Evolutionary conservation across 2,797 vertebrate species (phyloP), one percentile per base, ranked within the genome.

Genomic region (Sebastes iracundus): DNA sequence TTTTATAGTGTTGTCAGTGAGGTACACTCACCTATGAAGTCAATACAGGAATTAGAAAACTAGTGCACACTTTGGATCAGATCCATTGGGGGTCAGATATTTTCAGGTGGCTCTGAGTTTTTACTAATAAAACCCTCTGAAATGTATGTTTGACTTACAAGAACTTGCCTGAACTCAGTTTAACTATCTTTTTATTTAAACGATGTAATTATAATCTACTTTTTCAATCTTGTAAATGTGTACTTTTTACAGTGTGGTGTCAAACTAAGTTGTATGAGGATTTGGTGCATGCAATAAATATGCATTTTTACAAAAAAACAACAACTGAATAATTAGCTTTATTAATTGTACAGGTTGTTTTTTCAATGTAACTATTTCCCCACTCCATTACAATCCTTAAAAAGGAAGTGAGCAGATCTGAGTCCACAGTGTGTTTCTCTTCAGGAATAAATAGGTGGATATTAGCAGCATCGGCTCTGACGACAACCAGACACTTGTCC

Each of bases 401-500:
- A 56, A 30, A 28, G 23, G 23, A 25, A 20, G 27, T 33, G 27
- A 25, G 32, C n/a, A 58, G 32, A 30, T 63, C 22, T 23, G 6
- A 61, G 42, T 27, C 35, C 8, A 3, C 38, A 14, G 25, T 22
- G 71, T 25, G 64, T 69, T 67, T 72, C 61, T 73, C n/a, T 28
- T 82, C 13, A 20, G 55, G 63, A 70, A 63, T 70, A 65, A 80
- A 60, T 20, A 14, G 62, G 10, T 16, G 6, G 42, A 52, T 67
- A 38, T 71, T 28, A 22, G 23, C 23, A 35, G 33, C 49, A 18
- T 55, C 7, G 2, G 28, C 30, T 35, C 28, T 30, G 30, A 71
- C 69, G 68, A 72, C 58, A 81, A 25, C 49, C 60, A 28, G 64
- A 27, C 58, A 59, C 66, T 76, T 10, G 49, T 71, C 46, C 23